Evolutionary conservation across 2,888 invertebrate species (phyloP).

Genomic region (Cybosia mesomella): DNA sequence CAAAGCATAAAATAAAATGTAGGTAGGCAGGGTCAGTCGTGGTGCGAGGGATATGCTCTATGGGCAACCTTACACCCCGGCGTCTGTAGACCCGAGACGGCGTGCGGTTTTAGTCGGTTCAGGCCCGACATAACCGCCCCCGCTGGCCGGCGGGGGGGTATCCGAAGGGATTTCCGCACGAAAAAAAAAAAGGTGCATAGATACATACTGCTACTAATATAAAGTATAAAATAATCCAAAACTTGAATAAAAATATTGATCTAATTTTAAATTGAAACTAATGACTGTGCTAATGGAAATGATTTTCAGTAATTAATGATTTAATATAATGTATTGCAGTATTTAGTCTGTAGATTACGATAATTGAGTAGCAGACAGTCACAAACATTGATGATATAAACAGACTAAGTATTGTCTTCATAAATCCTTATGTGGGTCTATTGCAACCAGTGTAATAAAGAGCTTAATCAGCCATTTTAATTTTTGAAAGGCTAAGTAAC

Average conservation of each 20-base stretch:
- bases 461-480: background rate
- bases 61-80: no score
- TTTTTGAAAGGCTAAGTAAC: no score
- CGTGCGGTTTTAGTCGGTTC: no score
- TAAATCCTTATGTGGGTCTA: background rate
- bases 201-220: background rate
- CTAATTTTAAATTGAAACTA: background rate
- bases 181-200: no score
- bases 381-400: background rate
- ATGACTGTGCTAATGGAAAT: background rate
- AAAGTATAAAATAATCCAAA: background rate
- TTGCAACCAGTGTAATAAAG: background rate
- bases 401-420: background rate
- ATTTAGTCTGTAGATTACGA: slow-evolving; percentile 1
- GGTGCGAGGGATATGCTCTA: no score
- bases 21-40: no score
- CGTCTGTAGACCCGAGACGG: no score
- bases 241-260: background rate
- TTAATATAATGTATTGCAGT: slow-evolving; percentile 2
- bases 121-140: no score
- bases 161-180: no score
- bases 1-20: background rate
- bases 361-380: background rate
- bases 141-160: no score
- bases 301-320: slow-evolving; percentile 4